Base-by-base conservation (phyloP, 2,113 vertebrate species). In the Oryzias javanicus region DNA sequence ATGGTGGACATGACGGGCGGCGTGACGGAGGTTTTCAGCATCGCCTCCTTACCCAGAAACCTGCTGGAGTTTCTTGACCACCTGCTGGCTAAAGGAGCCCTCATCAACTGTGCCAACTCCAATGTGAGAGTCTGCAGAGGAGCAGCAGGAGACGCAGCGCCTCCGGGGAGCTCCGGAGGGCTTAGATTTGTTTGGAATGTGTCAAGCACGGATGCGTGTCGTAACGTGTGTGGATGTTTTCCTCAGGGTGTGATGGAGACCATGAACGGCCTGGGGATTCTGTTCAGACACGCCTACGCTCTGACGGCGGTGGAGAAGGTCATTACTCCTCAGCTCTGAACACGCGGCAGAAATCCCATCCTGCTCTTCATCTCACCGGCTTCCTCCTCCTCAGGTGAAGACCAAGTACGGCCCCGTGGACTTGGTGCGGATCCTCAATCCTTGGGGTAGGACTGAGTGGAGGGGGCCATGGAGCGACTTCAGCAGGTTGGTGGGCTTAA, bases 1-100 rank as follows among this genome's bases (percentile, higher is more conserved):
- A 89, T 93, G 90, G 88, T 90, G 3, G 91, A 93, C 44, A 90
- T 93, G 89, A 93, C 90, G 0, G 92, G 92, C 0, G 90, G 92
- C 0, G 65, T 91, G 46, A 55, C 91, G 0, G 90, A 93, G 69
- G 86, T 84, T 3, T 19, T 91, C 14, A 58, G 4, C 3, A 24
- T 89, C 5, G 4, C 40, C 5, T 17, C 5, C 0, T 67, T 91
- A 41, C 62, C 85, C n/a, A 65, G 35, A 46, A 67, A 84, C 13
- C 63, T 91, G 24, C 64, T 59, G 0, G 5, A 45, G 8, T 64
- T 89, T 25, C 69, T 93, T 10, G 49, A 6, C 1, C 4, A 78
- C 17, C 78, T 91, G 45, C 78, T 93, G 49, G 56, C 42, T 17
- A 89, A 76, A 79, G 90, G 91, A 52, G 86, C 91, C 0, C 90